Evolutionary conservation across 2,888 invertebrate genomes (phyloP).

Genomic region (Latrodectus hesperus): DNA sequence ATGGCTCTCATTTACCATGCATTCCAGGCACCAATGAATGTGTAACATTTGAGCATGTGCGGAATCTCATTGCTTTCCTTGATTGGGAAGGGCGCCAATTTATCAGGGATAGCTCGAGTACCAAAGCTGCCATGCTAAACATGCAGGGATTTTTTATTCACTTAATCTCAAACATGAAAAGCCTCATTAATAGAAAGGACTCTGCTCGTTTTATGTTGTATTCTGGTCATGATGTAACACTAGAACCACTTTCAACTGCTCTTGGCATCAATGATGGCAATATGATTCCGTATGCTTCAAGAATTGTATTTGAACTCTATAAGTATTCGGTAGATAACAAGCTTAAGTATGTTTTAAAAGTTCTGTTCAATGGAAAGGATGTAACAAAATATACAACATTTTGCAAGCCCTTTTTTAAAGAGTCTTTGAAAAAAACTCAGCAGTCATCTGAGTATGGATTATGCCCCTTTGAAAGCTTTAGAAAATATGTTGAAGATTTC

Average conservation of each 20-base stretch:
- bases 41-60: slow-evolving; percentile 83
- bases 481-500: slow-evolving; percentile 90
- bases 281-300: slow-evolving; percentile 88
- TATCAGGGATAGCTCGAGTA: slow-evolving; percentile 73
- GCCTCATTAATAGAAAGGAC: slow-evolving; percentile 74
- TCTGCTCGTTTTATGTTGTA: slow-evolving; percentile 85
- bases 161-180: slow-evolving; percentile 87
- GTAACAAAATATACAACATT: slow-evolving; percentile 87
- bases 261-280: slow-evolving; percentile 81
- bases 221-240: slow-evolving; percentile 93
- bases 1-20: slow-evolving; percentile 87
- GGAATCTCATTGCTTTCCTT: slow-evolving; percentile 86
- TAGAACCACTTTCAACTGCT: slow-evolving; percentile 87
- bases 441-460: slow-evolving; percentile 74
- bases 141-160: slow-evolving; percentile 89
- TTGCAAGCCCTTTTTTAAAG: slow-evolving; percentile 78
- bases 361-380: slow-evolving; percentile 90
- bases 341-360: slow-evolving; percentile 84
- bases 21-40: slow-evolving; percentile 73
- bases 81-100: slow-evolving; percentile 85
- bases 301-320: slow-evolving; percentile 91
- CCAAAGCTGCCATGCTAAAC: slow-evolving; percentile 81
- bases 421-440: slow-evolving; percentile 72
- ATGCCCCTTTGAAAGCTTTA: slow-evolving; percentile 90
- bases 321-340: slow-evolving; percentile 77